These are phyloP conservation scores for Ammospiza caudacuta DNA, from an alignment of 2,113 vertebrate genomes.

Conservation along the genomic window DNA sequence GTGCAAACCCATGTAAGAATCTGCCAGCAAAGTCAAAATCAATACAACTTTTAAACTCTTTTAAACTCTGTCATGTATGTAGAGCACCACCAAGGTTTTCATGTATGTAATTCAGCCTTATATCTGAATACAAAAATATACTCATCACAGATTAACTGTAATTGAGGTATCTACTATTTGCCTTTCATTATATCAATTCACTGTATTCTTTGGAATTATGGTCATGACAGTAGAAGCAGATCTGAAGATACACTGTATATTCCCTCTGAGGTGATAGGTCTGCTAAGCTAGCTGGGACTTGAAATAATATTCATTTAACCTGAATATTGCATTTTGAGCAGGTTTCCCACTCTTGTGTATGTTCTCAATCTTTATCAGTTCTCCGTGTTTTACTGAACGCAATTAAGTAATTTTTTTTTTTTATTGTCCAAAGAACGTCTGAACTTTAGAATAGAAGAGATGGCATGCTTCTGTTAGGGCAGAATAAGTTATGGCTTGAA, in stretches of 20 bases:
- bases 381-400: neutral
- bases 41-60: neutral
- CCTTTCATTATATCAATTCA: neutral
- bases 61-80: neutral
- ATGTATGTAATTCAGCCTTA: neutral
- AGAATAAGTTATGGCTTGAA: neutral
- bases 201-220: neutral
- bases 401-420: neutral
- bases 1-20: neutral
- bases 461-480: neutral
- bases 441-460: neutral
- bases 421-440: neutral
- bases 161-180: neutral
- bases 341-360: neutral
- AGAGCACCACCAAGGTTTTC: neutral
- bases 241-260: neutral
- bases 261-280: neutral
- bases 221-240: neutral
- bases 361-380: neutral
- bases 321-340: neutral
- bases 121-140: neutral
- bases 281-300: neutral
- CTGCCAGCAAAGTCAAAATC: neutral
- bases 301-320: neutral
- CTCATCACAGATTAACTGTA: neutral